Conservation (phyloP, 2,888 invertebrate genomes). For the Melitaea athalia region DNA sequence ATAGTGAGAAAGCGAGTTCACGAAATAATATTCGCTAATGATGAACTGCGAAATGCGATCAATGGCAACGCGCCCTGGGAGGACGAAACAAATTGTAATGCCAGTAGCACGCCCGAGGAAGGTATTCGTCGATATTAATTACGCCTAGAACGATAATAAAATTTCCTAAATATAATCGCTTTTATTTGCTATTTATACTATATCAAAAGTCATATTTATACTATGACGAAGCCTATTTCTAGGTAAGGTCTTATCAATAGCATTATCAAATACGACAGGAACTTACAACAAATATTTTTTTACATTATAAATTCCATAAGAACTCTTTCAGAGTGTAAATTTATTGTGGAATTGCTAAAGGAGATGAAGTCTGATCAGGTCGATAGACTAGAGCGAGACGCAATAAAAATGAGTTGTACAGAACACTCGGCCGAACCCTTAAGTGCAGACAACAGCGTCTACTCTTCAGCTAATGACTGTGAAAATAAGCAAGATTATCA, state of each 20-base stretch:
- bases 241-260: not conserved
- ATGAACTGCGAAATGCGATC: slow-evolving; percentile 49
- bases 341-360: slow-evolving; percentile 60
- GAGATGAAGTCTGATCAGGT: slow-evolving; percentile 56
- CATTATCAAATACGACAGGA: slow-evolving; percentile 7
- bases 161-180: not conserved
- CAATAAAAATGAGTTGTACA: slow-evolving; percentile 50
- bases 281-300: slow-evolving; percentile 5
- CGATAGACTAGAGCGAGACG: slow-evolving; percentile 45
- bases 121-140: slow-evolving; percentile 43
- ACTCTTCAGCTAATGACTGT: slow-evolving; percentile 57
- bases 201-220: not conserved
- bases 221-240: not conserved
- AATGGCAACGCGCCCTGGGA: slow-evolving; percentile 47
- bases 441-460: slow-evolving; percentile 53
- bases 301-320: slow-evolving; percentile 21
- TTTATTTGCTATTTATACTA: not conserved
- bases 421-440: slow-evolving; percentile 48
- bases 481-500: slow-evolving; percentile 60
- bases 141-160: slow-evolving; percentile 18
- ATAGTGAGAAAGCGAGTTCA: slow-evolving; percentile 59
- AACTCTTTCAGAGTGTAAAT: slow-evolving; percentile 58
- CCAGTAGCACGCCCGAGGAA: slow-evolving; percentile 50
- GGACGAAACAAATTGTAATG: slow-evolving; percentile 46
- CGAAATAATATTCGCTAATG: slow-evolving; percentile 57